Base-by-base conservation (phyloP, 92 coral and sea anemone genomes). In the Zoanthus sociatus region DNA sequence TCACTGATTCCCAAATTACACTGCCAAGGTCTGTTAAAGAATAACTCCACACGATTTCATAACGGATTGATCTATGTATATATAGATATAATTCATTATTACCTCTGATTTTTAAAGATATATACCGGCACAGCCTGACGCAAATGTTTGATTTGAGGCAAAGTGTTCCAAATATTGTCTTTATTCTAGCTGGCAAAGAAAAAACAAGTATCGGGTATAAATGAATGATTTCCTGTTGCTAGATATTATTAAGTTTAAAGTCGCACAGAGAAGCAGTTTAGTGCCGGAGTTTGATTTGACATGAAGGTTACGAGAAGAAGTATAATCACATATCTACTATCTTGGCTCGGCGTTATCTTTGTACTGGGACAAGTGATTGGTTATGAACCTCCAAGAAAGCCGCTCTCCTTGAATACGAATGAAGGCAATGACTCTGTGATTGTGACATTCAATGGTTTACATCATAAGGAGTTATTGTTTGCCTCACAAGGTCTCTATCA, bases 381-480 rank as follows among this genome's bases (percentile, higher is more conserved):
- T 6, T n/a, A n/a, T 17, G 26, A 63, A 17, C 30, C 30, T 7
- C 8, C 69, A 20, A 63, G n/a, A 6, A 31, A 18, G 7, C 8
- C 1, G 26, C 21, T 8, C n/a, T 17, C 69, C 26, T 8, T 7
- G 69, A 14, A 17, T 58, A 17, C 26, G 1, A 63, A n/a, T 8
- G 69, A 18, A 17, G 69, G 5, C 9, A 63, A 63, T 16, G 30
- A 17, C n/a, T 63, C 69, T 63, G 9, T 20, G 3, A 21, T n/a
- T 20, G 17, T 63, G 30, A 63, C 30, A 4, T 17, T 21, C 26
- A 63, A 63, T 2, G 7, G 21, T 63, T 63, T 63, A 63, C 31
- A 63, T n/a, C 69, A 63, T 63, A 63, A 63, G 21, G 69, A 63
- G 69, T 9, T 63, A 63, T 63, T 63, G 69, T 63, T 63, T 20